These are phyloP conservation scores for Anagrus nilaparvatae DNA, from an alignment of 1,140 invertebrate species.

Conservation along the genomic window DNA sequence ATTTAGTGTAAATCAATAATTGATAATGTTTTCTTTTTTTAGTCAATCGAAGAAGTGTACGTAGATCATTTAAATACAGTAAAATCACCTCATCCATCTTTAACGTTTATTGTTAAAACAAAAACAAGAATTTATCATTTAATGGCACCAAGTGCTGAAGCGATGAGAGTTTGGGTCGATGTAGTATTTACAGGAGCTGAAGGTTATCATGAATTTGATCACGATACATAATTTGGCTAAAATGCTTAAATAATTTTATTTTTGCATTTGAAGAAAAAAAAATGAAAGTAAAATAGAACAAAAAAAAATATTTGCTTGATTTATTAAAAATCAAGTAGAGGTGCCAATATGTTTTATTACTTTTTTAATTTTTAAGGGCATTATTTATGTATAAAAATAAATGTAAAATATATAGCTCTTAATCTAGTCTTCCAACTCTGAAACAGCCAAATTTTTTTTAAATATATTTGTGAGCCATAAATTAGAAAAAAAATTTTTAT, in stretches of 20 bases:
- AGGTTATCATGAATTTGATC: slow-evolving; percentile 67
- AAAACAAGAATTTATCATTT: slow-evolving; percentile 79
- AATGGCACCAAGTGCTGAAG: slow-evolving; percentile 86
- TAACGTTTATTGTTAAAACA: slow-evolving; percentile 96
- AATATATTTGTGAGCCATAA: slow-evolving; percentile 1
- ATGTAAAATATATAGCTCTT: slow-evolving; percentile 13
- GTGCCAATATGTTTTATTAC: slow-evolving; percentile 9
- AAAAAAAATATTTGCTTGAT: slow-evolving; percentile 2
- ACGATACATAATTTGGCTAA: slow-evolving; percentile 4
- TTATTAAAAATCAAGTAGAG: slow-evolving; percentile 1
- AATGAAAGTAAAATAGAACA: background rate
- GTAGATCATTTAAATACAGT: slow-evolving; percentile 89
- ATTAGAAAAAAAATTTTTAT: slow-evolving; percentile 9
- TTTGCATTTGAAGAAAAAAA: slow-evolving; percentile 6
- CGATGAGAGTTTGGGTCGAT: slow-evolving; percentile 95
- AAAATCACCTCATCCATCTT: slow-evolving; percentile 79
- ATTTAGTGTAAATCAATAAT: background rate
- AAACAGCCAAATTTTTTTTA: slow-evolving; percentile 7
- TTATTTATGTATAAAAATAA: slow-evolving; percentile 9
- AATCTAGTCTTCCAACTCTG: slow-evolving; percentile 17
- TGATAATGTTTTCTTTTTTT: slow-evolving; percentile 24
- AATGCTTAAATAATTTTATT: background rate
- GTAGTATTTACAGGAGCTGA: slow-evolving; percentile 85
- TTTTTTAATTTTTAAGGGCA: slow-evolving; percentile 13
- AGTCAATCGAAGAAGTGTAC: slow-evolving; percentile 96